A percentile compares a stretch with the other conserved stretches of the same genome.
These are phyloP conservation scores for Lepidurus apus DNA, from an alignment of 1,140 invertebrate genomes.

Conservation along the genomic window DNA sequence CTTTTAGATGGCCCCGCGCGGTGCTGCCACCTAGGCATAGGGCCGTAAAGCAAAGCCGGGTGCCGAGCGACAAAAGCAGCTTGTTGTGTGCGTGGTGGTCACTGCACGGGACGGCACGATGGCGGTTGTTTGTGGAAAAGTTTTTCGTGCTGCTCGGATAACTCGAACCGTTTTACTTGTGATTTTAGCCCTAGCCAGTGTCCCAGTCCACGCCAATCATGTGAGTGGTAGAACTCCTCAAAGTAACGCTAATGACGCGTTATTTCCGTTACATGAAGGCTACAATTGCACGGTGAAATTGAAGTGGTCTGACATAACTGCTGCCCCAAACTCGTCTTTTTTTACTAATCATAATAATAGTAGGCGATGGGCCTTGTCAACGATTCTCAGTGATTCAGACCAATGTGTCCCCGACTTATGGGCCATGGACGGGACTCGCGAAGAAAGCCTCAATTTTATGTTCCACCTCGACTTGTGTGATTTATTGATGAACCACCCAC, in stretches of 20 bases:
- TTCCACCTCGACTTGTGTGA: background rate
- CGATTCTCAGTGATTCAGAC: background rate
- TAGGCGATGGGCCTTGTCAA: background rate
- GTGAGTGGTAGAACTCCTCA: background rate
- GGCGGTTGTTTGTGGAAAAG: background rate
- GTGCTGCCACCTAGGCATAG: background rate
- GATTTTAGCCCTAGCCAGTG: background rate
- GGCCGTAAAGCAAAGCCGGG: background rate
- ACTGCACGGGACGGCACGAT: background rate
- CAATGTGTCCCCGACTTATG: background rate
- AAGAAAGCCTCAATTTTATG: background rate
- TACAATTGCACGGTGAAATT: conserved; percentile 3
- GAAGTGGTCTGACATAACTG: background rate
- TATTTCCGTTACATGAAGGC: background rate
- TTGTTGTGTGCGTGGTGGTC: background rate
- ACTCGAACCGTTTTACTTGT: background rate
- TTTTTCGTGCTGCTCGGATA: background rate
- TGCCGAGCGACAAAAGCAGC: background rate
- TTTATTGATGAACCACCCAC: background rate
- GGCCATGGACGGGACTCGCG: background rate
- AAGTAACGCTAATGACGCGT: background rate
- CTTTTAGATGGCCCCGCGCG: background rate
- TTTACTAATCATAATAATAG: background rate
- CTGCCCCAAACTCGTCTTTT: background rate
- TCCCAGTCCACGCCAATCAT: background rate